Conservation (phyloP, 2,113 vertebrate genomes). For the Urocitellus parryii region DNA sequence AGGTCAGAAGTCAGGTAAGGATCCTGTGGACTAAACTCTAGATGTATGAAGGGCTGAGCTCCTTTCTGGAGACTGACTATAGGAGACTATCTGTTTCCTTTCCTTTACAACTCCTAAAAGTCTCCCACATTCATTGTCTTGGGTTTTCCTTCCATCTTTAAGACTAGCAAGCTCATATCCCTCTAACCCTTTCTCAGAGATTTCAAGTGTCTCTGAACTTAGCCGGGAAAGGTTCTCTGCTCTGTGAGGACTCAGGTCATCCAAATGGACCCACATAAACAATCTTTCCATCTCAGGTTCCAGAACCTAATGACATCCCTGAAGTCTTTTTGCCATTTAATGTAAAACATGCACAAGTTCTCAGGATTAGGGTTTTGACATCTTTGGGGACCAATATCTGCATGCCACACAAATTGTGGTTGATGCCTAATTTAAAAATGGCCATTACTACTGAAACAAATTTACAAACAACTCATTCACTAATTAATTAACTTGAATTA, state of each 20-base stretch:
- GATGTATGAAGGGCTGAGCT: accelerated
- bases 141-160: background rate
- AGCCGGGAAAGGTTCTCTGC: background rate
- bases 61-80: background rate
- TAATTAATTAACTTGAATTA: background rate
- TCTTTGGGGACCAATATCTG: background rate
- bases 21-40: background rate
- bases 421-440: background rate
- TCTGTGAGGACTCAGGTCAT: background rate
- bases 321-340: background rate
- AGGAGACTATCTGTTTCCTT: background rate
- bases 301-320: background rate
- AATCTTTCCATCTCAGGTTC: background rate
- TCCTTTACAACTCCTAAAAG: background rate
- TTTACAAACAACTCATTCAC: background rate
- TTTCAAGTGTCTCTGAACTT: background rate
- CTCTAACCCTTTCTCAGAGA: background rate
- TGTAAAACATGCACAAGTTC: background rate
- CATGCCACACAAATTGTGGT: background rate
- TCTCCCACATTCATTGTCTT: too few species aligned
- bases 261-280: background rate
- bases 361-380: too few species aligned
- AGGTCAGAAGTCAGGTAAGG: background rate
- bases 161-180: background rate
- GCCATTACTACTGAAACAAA: background rate